phyloP scores from a whole-genome alignment of 2,113 vertebrate genomes.

The Ciconia boyciana region DNA sequence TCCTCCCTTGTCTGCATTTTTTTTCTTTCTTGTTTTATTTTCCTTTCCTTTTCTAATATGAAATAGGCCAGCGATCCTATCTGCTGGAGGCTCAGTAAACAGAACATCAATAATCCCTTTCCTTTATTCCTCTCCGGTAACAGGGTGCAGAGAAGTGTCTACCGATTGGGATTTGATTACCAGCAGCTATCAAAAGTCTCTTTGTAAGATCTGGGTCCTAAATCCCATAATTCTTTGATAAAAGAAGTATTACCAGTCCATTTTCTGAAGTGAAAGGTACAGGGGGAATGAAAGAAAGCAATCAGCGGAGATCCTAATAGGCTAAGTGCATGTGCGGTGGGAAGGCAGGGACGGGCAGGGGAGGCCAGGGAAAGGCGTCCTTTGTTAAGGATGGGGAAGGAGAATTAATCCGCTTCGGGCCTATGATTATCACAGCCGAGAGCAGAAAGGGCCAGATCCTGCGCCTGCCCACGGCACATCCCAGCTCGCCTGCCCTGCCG shows the following conservation, averaged over 20 bases:
- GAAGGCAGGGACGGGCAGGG: background rate
- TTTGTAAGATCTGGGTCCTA: slow-evolving; percentile 80
- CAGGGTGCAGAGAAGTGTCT: slow-evolving; percentile 79
- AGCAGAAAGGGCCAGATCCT: background rate
- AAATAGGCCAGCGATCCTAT: slow-evolving; percentile 82
- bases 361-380: background rate
- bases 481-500: rapidly evolving
- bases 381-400: slow-evolving; percentile 27
- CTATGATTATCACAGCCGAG: background rate
- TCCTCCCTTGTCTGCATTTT: slow-evolving; percentile 43
- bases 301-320: slow-evolving; percentile 79
- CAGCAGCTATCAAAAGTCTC: slow-evolving; percentile 79
- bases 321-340: slow-evolving; percentile 51
- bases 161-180: slow-evolving; percentile 85
- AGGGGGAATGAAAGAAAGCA: slow-evolving; percentile 81
- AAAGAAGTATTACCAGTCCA: slow-evolving; percentile 83
- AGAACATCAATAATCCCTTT: slow-evolving; percentile 82
- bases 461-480: rapidly evolving
- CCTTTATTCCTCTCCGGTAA: slow-evolving; percentile 78
- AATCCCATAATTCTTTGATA: slow-evolving; percentile 97
- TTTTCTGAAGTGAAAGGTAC: slow-evolving; percentile 88
- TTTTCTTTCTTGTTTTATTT: slow-evolving; percentile 58
- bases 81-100: slow-evolving; percentile 75
- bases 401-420: background rate
- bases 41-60: slow-evolving; percentile 51